Evolutionary conservation across 2,113 vertebrate genomes (phyloP), one percentile per base, ranked within the genome.

Genomic region (Mandrillus leucophaeus): DNA sequence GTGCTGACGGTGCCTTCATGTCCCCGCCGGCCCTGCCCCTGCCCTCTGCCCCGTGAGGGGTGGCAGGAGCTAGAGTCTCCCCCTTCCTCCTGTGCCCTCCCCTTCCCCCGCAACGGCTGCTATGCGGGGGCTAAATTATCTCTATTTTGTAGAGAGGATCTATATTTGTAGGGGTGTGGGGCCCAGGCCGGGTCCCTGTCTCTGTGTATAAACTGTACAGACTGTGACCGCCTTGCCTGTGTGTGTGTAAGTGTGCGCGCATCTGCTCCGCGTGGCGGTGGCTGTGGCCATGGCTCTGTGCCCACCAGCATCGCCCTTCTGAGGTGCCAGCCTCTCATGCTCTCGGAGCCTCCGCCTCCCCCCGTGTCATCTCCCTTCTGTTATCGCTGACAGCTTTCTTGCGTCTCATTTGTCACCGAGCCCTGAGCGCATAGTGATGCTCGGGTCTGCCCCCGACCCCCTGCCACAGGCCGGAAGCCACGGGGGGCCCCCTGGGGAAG

Each of bases 121-220:
- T 91, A 30, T 50, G 55, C 84, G 94, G 96, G 96, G 92, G 59
- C 95, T 98, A 98, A 98, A 96, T 98, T 98, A 98, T 98, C 98
- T 98, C 95, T 98, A 59, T 98, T 98, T 97, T 98, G 97, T 98
- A 98, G 98, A 98, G 94, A 98, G 88, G 97, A 88, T 95, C 94
- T 98, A 95, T 98, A 98, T 98, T 98, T 98, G 97, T 97, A 98
- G 96, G 68, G 59, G 82, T 95, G 79, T 3, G 48, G 73, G 86
- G 89, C 92, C 96, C 92, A 64, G 20, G 25, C 23, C 52, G 81
- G 95, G 95, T 52, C 88, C 91, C 68, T 20, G 11, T 86, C 86
- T 95, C 85, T 96, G 75, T 98, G 96, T 98, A 98, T 98, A 98
- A 98, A 98, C 57, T 98, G 98, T 98, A 98, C 96, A 98, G 97